Conservation (phyloP, 2,113 vertebrate species). For the Hyperopisus bebe region DNA sequence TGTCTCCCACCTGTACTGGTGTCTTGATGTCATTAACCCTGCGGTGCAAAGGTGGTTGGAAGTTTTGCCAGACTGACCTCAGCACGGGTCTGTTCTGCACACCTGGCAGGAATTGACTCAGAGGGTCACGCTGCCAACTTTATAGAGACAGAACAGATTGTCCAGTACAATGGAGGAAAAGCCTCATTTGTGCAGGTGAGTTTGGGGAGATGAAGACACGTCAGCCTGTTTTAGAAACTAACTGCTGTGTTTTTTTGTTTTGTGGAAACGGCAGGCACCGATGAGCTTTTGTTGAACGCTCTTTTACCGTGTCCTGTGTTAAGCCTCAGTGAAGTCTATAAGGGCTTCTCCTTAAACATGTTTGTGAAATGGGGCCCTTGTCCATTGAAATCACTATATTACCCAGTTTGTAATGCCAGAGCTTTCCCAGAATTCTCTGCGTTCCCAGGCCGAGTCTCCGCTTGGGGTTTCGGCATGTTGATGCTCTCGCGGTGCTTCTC, state of each 20-base stretch:
- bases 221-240: background rate
- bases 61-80: background rate
- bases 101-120: constrained; percentile 78
- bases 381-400: background rate
- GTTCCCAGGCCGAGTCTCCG: background rate
- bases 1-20: background rate
- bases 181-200: constrained; percentile 80
- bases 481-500: background rate
- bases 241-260: background rate
- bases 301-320: background rate
- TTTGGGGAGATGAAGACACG: constrained; percentile 17
- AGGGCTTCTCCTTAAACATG: background rate
- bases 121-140: constrained; percentile 96
- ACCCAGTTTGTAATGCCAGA: background rate
- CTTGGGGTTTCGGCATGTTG: background rate
- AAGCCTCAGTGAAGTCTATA: background rate
- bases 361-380: background rate
- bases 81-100: background rate
- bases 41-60: background rate
- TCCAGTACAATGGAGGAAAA: constrained; percentile 76
- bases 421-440: background rate
- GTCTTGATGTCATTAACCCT: background rate
- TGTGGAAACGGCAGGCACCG: background rate
- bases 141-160: constrained; percentile 89
- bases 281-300: background rate